A percentile compares a stretch with the other conserved stretches of the same genome.
Conservation (phyloP, 2,797 vertebrate species). For the Otus scops region DNA sequence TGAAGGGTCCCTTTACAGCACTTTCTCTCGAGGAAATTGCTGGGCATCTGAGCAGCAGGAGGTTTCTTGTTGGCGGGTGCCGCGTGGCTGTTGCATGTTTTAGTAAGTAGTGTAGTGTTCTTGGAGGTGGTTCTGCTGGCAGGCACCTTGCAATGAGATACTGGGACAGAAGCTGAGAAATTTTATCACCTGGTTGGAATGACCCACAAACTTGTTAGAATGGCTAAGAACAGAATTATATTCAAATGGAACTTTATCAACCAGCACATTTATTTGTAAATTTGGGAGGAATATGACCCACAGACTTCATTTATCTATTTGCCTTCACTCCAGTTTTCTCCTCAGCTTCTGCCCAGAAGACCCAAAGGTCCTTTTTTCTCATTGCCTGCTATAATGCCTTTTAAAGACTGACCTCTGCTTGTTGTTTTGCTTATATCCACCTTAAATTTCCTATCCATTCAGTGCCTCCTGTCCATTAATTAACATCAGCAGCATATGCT, state of each 20-base stretch:
- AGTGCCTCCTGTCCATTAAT: not conserved
- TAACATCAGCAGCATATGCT: not conserved
- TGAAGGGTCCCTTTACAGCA: too few relatives aligned
- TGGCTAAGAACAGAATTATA: not conserved
- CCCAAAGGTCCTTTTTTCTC: not conserved
- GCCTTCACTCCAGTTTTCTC: not conserved
- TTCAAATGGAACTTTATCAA: not conserved
- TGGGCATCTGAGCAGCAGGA: not conserved
- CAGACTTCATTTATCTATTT: not conserved
- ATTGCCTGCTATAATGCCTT: not conserved
- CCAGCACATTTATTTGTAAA: not conserved
- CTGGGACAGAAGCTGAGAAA: not conserved
- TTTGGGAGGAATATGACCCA: not conserved
- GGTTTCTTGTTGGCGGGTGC: fast-evolving
- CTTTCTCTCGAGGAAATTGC: not conserved
- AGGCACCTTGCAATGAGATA: not conserved
- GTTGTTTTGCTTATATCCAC: not conserved
- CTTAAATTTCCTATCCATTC: not conserved
- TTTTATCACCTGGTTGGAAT: not conserved
- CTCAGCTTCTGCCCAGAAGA: not conserved
- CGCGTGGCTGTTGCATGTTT: not conserved
- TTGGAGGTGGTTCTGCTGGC: not conserved
- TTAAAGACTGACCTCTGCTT: not conserved
- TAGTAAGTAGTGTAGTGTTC: not conserved
- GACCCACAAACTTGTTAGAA: not conserved